Conservation (phyloP, 2,888 invertebrate genomes). For the Anorthoa munda region DNA sequence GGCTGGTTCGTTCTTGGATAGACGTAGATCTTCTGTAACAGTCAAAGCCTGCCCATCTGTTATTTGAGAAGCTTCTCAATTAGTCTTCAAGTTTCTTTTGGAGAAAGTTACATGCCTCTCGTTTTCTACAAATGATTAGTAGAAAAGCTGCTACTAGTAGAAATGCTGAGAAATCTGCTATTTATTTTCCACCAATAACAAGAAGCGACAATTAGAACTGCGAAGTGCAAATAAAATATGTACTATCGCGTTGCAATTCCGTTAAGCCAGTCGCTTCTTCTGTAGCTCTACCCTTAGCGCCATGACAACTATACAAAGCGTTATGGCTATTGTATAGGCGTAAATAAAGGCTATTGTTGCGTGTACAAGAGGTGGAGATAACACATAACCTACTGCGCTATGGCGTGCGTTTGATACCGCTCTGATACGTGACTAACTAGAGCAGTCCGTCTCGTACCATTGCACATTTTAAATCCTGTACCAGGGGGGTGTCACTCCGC, state of each 20-base stretch:
- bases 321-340: constrained; percentile 23
- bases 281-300: constrained; percentile 51
- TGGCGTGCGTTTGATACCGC: constrained; percentile 67
- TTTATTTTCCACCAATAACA: constrained; percentile 4
- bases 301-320: constrained; percentile 31
- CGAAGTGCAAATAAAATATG: constrained; percentile 10
- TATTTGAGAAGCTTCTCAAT: background rate
- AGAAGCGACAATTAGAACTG: constrained; percentile 6
- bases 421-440: constrained; percentile 73
- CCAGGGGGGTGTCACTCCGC: too few relatives aligned
- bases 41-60: background rate
- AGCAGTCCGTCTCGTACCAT: constrained; percentile 69
- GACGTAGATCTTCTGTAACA: background rate
- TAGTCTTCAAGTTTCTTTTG: background rate
- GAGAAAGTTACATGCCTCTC: background rate
- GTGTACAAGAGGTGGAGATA: constrained; percentile 36
- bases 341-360: constrained; percentile 51
- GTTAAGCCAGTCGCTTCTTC: constrained; percentile 40
- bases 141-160: background rate
- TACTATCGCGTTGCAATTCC: constrained; percentile 51
- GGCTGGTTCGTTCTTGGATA: background rate
- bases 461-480: constrained; percentile 66
- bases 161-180: constrained; percentile 9
- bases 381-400: constrained; percentile 51
- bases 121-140: background rate